Evolutionary conservation across 2,888 invertebrate species (phyloP).

Genomic region (Heliconius ethilla): DNA sequence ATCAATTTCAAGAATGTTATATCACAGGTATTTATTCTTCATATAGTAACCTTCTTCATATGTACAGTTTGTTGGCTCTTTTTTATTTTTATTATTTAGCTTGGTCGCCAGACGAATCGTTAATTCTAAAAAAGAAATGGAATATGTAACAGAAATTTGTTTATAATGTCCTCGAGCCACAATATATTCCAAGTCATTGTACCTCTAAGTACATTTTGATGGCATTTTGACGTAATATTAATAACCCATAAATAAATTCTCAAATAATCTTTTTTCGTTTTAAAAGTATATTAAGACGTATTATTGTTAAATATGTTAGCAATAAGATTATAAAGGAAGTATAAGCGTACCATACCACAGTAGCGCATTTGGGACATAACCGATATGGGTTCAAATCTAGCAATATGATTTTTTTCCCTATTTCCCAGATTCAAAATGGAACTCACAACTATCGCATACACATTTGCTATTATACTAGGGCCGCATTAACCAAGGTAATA

Average conservation of each 20-base stretch:
- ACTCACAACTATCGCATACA: neutral
- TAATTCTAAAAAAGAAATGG: too few species aligned
- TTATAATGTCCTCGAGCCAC: too few species aligned
- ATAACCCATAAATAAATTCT: too few species aligned
- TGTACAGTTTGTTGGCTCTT: neutral
- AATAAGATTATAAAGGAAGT: neutral
- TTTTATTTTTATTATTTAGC: too few species aligned
- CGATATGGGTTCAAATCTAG: neutral
- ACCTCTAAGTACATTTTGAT: too few species aligned
- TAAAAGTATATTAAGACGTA: neutral
- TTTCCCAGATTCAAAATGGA: neutral
- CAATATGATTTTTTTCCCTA: neutral
- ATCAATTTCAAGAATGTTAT: neutral
- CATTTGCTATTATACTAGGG: neutral
- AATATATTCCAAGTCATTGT: too few species aligned
- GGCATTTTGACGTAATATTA: too few species aligned
- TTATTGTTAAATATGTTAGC: too few species aligned
- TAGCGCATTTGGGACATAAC: neutral
- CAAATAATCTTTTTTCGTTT: neutral
- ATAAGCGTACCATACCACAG: neutral
- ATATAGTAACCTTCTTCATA: neutral
- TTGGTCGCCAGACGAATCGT: too few species aligned
- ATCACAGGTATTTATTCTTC: neutral
- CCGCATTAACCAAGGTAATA: neutral
- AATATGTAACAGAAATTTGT: too few species aligned